phyloP scores from a whole-genome alignment of 2,113 vertebrate genomes.

The Aleadryas rufinucha region DNA sequence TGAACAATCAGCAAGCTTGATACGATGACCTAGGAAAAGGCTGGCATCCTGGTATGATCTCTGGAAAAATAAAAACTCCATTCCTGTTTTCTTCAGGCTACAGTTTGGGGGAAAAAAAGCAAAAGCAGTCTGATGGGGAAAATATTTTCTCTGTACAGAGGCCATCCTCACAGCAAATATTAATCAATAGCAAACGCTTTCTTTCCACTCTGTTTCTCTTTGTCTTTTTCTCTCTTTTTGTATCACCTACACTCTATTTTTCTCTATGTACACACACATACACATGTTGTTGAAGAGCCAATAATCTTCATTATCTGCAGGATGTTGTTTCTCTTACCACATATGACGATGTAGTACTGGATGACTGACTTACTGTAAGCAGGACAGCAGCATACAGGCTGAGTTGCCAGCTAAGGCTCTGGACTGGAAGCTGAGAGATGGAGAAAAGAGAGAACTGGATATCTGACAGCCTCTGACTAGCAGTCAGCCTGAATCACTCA shows the following conservation, averaged over 20 bases:
- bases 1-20: neutral
- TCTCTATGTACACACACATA: neutral
- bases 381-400: neutral
- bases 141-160: neutral
- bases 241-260: neutral
- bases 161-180: neutral
- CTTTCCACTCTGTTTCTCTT: neutral
- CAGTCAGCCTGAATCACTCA: neutral
- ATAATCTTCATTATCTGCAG: neutral
- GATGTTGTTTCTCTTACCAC: neutral
- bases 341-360: neutral
- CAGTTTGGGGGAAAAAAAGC: neutral
- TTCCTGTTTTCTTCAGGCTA: conserved; percentile 42
- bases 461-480: neutral
- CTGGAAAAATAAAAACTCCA: neutral
- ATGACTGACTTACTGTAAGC: neutral
- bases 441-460: neutral
- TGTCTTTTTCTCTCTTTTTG: neutral
- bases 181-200: neutral
- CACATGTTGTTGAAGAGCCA: rapidly evolving
- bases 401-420: neutral
- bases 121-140: neutral
- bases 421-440: neutral
- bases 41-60: neutral
- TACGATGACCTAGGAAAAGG: neutral